Evolutionary conservation across 2,888 invertebrate genomes (phyloP), one percentile per base, ranked within the genome.

Genomic region (Tenthredo distinguenda): DNA sequence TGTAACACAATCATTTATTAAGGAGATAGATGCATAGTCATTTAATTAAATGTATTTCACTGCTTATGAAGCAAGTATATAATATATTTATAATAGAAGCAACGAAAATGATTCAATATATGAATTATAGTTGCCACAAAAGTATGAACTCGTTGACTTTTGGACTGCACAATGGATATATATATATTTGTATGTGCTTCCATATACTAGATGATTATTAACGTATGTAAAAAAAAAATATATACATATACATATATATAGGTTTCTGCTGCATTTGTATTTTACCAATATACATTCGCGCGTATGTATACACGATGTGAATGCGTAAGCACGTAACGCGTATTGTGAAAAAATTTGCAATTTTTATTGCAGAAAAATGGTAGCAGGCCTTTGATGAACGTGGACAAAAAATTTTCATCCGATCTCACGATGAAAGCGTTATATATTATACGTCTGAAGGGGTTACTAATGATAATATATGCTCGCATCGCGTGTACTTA

Each of bases 131-230:
- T 72, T 43, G 10, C 21, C 21, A 37, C n/a, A 37, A 18, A 40
- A 18, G 43, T n/a, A 40, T 43, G 85, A 85, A 87, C 43, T 72
- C 26, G 21, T 43, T 72, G 72, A 72, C 37, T 72, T 72, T 72
- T 72, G 72, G 72, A 72, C 72, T 72, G 72, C 72, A 72, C 72
- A 72, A 72, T 72, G 72, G 86, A 87, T 84, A 85, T 89, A 89
- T 90, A 88, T 86, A 89, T 62, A 21, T 26, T 90, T 90, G 90
- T 89, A 89, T 91, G 91, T 91, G 91, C 91, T 91, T 91, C 91
- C 91, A 91, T 90, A 88, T 71, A 71, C 71, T 71, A 71, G 55
- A 55, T 55, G 55, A 55, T 90, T 88, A 88, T 87, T 87, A 86
- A 90, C 88, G 88, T 88, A 87, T 26, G 12, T 87, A 88, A 88